phyloP scores from a whole-genome alignment of 2,113 vertebrate genomes.

The Archilochus colubris region DNA sequence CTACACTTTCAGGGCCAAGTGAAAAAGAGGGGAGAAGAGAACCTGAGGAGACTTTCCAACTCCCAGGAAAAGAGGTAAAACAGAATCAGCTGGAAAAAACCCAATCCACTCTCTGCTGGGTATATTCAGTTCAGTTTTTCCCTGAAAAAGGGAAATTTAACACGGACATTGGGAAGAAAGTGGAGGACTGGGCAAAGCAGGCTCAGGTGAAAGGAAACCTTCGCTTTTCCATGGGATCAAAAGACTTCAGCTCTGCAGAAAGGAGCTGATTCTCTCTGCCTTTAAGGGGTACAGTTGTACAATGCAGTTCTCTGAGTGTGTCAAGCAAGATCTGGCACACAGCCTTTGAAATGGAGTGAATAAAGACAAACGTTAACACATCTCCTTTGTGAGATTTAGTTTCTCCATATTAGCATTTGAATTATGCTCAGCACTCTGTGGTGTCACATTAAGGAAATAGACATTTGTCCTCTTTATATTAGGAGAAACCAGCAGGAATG shows the following conservation, averaged over 20 bases:
- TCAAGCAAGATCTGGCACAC: neutral
- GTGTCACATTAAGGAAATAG: neutral
- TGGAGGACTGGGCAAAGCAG: neutral
- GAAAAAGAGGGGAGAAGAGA: neutral
- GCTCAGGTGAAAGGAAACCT: neutral
- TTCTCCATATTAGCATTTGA: neutral
- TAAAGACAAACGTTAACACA: neutral
- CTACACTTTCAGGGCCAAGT: neutral
- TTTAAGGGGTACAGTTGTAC: neutral
- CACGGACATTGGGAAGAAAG: fast-evolving
- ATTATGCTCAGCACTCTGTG: neutral
- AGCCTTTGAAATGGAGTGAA: neutral
- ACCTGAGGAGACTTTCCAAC: neutral
- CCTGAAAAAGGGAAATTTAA: neutral
- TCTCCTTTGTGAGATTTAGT: neutral
- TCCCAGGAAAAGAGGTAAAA: neutral
- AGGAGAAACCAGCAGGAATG: neutral
- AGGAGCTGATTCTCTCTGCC: neutral
- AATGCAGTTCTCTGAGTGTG: neutral
- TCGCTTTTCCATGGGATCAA: neutral
- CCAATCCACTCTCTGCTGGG: neutral
- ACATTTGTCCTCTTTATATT: neutral
- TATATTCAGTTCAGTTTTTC: neutral
- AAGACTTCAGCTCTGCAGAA: neutral
- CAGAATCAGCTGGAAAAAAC: neutral